Evolutionary conservation across 2,797 vertebrate genomes (phyloP).

Genomic region (Pipistrellus pygmaeus): DNA sequence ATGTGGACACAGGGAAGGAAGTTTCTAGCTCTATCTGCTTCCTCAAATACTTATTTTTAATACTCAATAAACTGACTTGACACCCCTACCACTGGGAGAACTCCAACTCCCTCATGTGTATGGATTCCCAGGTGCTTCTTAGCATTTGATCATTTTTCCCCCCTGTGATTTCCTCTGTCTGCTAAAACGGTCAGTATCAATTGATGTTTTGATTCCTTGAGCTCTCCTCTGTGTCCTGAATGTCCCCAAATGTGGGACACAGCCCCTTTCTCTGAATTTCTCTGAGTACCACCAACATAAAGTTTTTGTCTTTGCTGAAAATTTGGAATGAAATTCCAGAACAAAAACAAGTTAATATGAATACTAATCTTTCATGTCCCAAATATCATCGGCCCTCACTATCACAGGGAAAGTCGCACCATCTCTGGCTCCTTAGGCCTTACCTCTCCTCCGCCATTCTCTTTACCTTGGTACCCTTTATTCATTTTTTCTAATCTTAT

Average conservation of each 20-base stretch:
- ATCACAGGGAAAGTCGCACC: background rate
- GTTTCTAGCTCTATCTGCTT: background rate
- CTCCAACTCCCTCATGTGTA: background rate
- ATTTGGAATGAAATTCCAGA: conserved; percentile 5
- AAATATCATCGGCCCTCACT: background rate
- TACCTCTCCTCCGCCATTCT: background rate
- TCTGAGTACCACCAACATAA: background rate
- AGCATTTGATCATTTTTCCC: background rate
- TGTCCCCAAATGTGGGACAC: background rate
- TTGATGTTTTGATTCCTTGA: conserved; percentile 1
- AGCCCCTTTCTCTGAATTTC: conserved; percentile 18
- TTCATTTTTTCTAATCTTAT: too few species aligned
- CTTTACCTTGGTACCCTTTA: too few species aligned
- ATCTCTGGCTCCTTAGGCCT: background rate
- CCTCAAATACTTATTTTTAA: conserved; percentile 22
- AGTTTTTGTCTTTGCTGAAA: conserved; percentile 38
- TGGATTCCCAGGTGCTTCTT: background rate
- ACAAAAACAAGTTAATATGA: background rate
- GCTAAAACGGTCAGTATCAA: background rate
- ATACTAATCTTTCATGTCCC: background rate
- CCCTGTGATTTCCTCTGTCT: background rate
- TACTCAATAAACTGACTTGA: background rate
- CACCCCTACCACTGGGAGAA: background rate
- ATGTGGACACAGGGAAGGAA: background rate
- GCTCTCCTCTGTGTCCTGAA: background rate